Evolutionary conservation across 2,888 invertebrate genomes (phyloP), one percentile per base, ranked within the genome.

Genomic region (Spodoptera exigua): DNA sequence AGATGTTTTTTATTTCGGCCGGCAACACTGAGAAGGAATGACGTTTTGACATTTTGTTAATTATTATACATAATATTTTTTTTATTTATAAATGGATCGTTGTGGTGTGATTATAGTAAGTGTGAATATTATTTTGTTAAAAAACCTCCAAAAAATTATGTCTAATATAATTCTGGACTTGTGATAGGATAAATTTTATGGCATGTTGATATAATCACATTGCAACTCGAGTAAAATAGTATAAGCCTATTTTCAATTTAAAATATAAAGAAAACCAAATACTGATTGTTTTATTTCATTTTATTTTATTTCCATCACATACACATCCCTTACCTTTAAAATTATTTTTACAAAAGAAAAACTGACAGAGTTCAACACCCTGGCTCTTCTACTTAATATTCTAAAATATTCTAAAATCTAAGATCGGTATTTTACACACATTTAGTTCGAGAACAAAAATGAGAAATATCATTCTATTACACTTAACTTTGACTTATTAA

Each of bases 181-280:
- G 74, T 76, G 72, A 79, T 80, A 78, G 54, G 74, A 74, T 73
- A 79, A 65, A 82, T 81, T 79, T 81, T 71, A 80, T 66, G 58
- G 68, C 70, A 78, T 79, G 80, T 70, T 77, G 75, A 77, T 84
- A 79, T 88, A 84, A 89, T 92, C 92, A 90, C 90, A 89, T 89
- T 87, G 83, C 89, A 89, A 82, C 87, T 85, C 70, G 70, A 85
- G 81, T 85, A 79, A 82, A 84, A 91, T 92, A 93, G 91, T 88
- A 58, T 93, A 93, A 93, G 92, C 87, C 91, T 90, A 93, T 93
- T 93, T 92, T 92, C 88, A 88, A 88, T 84, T 88, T 87, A 90
- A 91, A 91, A 91, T 89, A 89, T 86, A 87, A 88, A 84, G 78
- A 84, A 87, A 87, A 85, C 78, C 77, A 67, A 78, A 78, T 32